Evolutionary conservation across 2,888 invertebrate genomes (phyloP), one percentile per base, ranked within the genome.

Genomic region (Pseudococcus jackbeardsleyi): DNA sequence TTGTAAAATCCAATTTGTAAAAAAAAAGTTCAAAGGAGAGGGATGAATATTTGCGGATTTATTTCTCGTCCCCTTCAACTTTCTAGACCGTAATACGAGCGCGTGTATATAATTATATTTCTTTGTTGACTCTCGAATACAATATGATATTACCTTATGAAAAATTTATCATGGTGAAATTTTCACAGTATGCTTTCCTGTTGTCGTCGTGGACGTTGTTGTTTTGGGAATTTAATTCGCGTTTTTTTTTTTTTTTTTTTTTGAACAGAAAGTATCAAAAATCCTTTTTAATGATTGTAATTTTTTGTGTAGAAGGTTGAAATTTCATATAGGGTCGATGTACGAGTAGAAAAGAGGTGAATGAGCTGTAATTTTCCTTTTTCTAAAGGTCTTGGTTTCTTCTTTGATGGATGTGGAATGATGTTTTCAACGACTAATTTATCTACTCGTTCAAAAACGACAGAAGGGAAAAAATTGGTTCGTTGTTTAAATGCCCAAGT

Each of bases 21-120:
- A 17, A 50, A 72, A 77, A 77, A 77, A 39, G 39, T 26, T 77
- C 77, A 77, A 77, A 77, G 26, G 26, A 19, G 7, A 39, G 11
- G 26, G 77, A 64, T 64, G 64, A 64, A 64, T 64, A 22, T 64
- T 64, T 50, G 64, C 22, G 64, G 64, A 19, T 64, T 22, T 64
- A 22, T 19, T 64, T 64, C 19, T 64, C 12, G 22, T 12, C 50
- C 17, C 50, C 50, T 12, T 50, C 17, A 50, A 12, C 15, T 50
- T 50, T 50, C 50, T 33, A 33, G 26, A 33, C 26, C 26, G 26
- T 33, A 33, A 50, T 50, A 17, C 15, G 12, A 22, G 22, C 22
- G 64, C 64, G 19, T 64, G 64, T 64, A 33, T 33, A 33, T 33
- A 33, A 64, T 64, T 50, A 22, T 64, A 64, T 64, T 64, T 64